Evolutionary conservation across 2,797 vertebrate genomes (phyloP), one percentile per base, ranked within the genome.

Genomic region (Erethizon dorsatum): DNA sequence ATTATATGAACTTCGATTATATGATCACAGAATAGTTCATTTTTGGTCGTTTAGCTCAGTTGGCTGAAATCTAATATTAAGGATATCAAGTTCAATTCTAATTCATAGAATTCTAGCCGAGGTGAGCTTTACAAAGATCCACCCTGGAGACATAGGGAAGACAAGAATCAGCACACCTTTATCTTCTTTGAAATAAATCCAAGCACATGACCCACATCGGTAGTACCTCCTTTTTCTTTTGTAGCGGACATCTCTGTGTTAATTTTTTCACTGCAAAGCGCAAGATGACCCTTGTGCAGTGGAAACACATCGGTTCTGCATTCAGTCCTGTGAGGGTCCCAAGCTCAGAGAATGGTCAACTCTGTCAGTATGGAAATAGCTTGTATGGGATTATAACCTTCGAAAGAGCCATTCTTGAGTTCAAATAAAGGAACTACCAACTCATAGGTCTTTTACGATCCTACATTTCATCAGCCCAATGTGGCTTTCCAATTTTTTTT

Each of bases 11-110:
- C 73, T 50, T 41, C 18, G 11, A 22, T 71, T 31, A 6, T 31
- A 61, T 50, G 89, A 91, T 83, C 45, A n/a, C 31, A 26, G 75
- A 77, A 67, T 31, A 82, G 20, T 41, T 83, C 26, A 73, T 33
- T 83, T 75, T 54, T 33, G 33, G 47, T 24, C 31, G 45, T 79
- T 90, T 67, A 82, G 5, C 65, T 92, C 56, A n/a, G 6, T 14
- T 61, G 47, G 59, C 85, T 94, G 59, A 92, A 78, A 45, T 90
- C 41, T 69, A 37, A 33, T 75, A 57, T 83, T 90, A 65, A 93
- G 33, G 9, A 92, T 86, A 54, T 50, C 57, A 88, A 63, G 17
- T 61, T 90, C 71, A 79, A 8, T 61, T 31, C 54, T 75, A 15
- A 78, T 88, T 85, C 65, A 28, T 82, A 69, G 65, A 88, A 28